A percentile compares a stretch with the other conserved stretches of the same genome.
Conservation (phyloP, 2,888 invertebrate genomes). For the Cheilosia variabilis region DNA sequence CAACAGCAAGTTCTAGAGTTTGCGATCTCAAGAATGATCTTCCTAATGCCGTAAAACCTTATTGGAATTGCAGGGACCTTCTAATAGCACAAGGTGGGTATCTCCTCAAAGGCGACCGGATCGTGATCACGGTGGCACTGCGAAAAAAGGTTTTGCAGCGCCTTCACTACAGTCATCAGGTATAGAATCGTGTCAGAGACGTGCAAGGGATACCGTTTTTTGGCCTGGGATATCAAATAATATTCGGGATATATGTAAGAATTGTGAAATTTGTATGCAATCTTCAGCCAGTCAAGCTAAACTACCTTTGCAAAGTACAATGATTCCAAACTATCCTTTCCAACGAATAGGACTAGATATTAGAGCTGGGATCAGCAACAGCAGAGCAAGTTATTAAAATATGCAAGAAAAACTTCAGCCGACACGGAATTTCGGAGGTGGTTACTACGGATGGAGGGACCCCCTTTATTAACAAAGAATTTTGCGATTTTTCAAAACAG, state of each 20-base stretch:
- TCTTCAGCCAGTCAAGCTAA: constrained; percentile 10
- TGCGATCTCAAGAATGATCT: background rate
- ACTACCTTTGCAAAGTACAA: constrained; percentile 12
- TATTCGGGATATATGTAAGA: constrained; percentile 3
- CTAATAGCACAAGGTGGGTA: constrained; percentile 3
- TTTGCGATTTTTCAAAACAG: constrained; percentile 7
- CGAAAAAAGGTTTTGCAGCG: constrained; percentile 12
- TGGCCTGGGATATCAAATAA: constrained; percentile 30
- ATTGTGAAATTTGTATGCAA: constrained; percentile 23
- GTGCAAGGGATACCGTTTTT: constrained; percentile 43
- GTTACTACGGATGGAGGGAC: constrained; percentile 31
- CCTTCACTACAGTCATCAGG: constrained; percentile 34
- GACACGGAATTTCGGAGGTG: constrained; percentile 50
- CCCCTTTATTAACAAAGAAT: constrained; percentile 5
- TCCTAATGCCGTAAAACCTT: background rate
- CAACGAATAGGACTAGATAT: constrained; percentile 47
- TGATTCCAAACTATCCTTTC: constrained; percentile 50
- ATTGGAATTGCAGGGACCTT: constrained; percentile 27
- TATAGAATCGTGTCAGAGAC: constrained; percentile 13
- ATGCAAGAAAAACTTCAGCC: constrained; percentile 47
- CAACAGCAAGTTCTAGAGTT: background rate
- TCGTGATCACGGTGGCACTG: constrained; percentile 6
- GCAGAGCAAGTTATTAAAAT: constrained; percentile 30
- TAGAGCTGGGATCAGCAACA: constrained; percentile 19
- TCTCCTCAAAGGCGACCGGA: constrained; percentile 17